These are phyloP conservation scores for Galeruca laticollis DNA, from an alignment of 2,888 invertebrate genomes.

Conservation along the genomic window DNA sequence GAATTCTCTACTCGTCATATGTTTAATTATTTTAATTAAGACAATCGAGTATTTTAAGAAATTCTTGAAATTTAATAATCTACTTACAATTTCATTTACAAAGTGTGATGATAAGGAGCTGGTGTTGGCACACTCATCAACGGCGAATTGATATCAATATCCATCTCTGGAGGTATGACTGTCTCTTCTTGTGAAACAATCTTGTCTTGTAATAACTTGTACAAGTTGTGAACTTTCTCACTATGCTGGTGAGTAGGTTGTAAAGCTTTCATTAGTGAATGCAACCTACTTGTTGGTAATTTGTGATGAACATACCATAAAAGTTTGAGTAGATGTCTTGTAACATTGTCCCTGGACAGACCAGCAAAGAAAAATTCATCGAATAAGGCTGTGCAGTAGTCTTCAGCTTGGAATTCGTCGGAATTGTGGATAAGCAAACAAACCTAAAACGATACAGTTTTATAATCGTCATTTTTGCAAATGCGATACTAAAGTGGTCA, in stretches of 20 bases:
- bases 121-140: constrained; percentile 88
- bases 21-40: no score
- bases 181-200: constrained; percentile 80
- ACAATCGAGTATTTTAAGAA: no score
- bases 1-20: no score
- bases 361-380: constrained; percentile 96
- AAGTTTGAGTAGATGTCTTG: constrained; percentile 89
- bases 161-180: constrained; percentile 71
- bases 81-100: constrained; percentile 27
- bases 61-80: no score
- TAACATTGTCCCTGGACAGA: constrained; percentile 89
- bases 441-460: constrained; percentile 68
- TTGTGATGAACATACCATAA: constrained; percentile 92
- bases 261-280: constrained; percentile 84
- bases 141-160: constrained; percentile 83
- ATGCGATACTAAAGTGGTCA: no score
- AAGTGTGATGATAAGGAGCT: constrained; percentile 73
- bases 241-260: constrained; percentile 84
- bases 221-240: constrained; percentile 85
- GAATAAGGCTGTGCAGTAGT: constrained; percentile 94
- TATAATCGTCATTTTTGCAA: no score
- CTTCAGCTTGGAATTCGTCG: constrained; percentile 93
- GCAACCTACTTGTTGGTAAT: constrained; percentile 82
- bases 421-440: constrained; percentile 87
- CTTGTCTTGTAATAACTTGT: constrained; percentile 83